Evolutionary conservation across 2,113 vertebrate genomes (phyloP), one percentile per base, ranked within the genome.

Genomic region (Zosterops borbonicus): DNA sequence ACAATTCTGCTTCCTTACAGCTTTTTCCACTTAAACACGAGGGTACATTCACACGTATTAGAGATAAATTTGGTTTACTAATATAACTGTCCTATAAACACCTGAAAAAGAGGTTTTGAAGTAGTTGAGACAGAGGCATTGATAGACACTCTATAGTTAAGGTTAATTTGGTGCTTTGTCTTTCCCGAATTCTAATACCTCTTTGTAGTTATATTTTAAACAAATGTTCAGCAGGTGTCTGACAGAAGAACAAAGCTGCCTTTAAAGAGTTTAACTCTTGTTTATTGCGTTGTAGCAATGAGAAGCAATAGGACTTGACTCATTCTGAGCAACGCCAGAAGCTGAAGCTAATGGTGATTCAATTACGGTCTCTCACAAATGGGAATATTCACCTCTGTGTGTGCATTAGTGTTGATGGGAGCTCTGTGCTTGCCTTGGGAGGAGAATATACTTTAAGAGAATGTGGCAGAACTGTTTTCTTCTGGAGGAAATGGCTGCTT

Each of bases 381-480:
- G 84, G 92, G 65, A 65, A 83, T 87, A 87, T 83, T 92, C 80
- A 81, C 87, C 69, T 96, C 78, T 92, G 68, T 75, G 73, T 60
- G 92, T 71, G 75, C 83, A 94, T 95, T 95, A 95, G 93, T 90
- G 89, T 92, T 97, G 97, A 97, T 97, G 95, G 95, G 90, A 98
- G 88, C 83, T 87, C 92, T 95, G 96, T 95, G 91, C 91, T 96
- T 97, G 94, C 96, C 96, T 98, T 91, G 81, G 84, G 93, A 96
- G 77, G 81, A 96, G 89, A 95, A 92, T 90, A 96, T 73, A 94
- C 96, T 97, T 97, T 95, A 96, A 95, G 87, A 95, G 93, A 94
- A 97, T 89, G 94, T 96, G 96, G 95, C 12, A 97, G 90, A 95
- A 94, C 78, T 90, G 87, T 97, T 96, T 96, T 92, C 95, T 90